phyloP scores from a whole-genome alignment of 2,797 vertebrate genomes.

The Sebastiscus albofasciatus region DNA sequence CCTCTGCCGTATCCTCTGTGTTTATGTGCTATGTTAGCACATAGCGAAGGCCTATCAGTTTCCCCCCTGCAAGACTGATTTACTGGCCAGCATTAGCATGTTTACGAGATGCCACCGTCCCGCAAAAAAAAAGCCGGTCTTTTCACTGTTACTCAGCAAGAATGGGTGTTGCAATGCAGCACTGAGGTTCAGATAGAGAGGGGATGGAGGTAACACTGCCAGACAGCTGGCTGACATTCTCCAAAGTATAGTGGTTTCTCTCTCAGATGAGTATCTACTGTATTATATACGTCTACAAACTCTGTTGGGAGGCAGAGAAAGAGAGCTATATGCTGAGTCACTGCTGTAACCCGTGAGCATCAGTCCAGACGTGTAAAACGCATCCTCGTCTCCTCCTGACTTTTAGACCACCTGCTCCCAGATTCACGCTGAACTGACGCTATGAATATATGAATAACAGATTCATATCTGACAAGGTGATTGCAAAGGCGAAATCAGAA shows the following conservation, averaged over 20 bases:
- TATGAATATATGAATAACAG: constrained; percentile 64
- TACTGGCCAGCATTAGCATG: constrained; percentile 59
- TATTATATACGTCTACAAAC: neutral
- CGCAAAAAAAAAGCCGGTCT: constrained; percentile 14
- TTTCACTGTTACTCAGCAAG: constrained; percentile 68
- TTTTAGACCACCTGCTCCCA: constrained; percentile 62
- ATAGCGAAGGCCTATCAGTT: constrained; percentile 28
- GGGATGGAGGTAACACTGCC: constrained; percentile 37
- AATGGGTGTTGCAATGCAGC: constrained; percentile 71
- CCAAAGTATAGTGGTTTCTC: neutral
- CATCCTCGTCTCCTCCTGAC: constrained; percentile 29
- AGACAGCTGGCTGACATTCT: constrained; percentile 10
- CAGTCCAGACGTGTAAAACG: constrained; percentile 16
- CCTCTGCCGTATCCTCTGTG: constrained; percentile 39
- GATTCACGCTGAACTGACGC: neutral
- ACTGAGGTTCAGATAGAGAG: constrained; percentile 19
- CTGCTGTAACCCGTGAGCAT: constrained; percentile 27
- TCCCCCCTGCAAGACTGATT: constrained; percentile 31
- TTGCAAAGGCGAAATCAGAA: constrained; percentile 42
- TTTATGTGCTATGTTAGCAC: constrained; percentile 50
- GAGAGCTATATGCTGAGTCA: constrained; percentile 61
- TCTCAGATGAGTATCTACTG: constrained; percentile 1
- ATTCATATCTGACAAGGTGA: constrained; percentile 59
- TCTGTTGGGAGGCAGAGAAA: constrained; percentile 1
- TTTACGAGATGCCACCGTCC: constrained; percentile 53